phyloP scores from a whole-genome alignment of 2,888 invertebrate genomes.

The Sylvicola cinctus region DNA sequence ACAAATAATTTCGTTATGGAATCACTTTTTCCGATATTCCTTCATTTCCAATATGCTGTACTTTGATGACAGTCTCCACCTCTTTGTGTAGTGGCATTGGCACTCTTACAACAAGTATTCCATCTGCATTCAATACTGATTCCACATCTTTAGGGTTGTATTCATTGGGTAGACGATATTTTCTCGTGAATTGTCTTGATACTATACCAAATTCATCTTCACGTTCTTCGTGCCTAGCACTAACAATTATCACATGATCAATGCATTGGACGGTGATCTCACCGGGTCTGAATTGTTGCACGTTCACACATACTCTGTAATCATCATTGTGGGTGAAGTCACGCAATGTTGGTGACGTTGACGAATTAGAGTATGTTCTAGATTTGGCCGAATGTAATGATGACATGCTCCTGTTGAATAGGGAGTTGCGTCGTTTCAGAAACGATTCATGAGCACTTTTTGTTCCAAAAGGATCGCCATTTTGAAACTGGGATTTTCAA shows the following conservation, averaged over 20 bases:
- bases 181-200: constrained; percentile 48
- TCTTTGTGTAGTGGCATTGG: constrained; percentile 22
- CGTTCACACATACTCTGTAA: constrained; percentile 37
- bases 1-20: neutral
- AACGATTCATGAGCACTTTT: too few species aligned
- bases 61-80: too few species aligned
- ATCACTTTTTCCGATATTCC: neutral
- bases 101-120: constrained; percentile 44
- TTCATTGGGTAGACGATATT: constrained; percentile 35
- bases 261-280: constrained; percentile 41
- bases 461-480: too few species aligned
- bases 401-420: too few species aligned
- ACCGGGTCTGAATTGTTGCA: constrained; percentile 38
- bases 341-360: too few species aligned
- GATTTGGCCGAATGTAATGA: too few species aligned
- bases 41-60: too few species aligned
- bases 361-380: too few species aligned
- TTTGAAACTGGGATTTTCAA: too few species aligned
- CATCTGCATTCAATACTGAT: constrained; percentile 52
- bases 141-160: constrained; percentile 41
- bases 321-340: constrained; percentile 20
- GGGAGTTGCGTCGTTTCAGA: too few species aligned
- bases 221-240: constrained; percentile 41
- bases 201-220: constrained; percentile 44
- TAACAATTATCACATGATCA: constrained; percentile 32